Conservation (phyloP, 1,140 invertebrate species). For the Brachionus manjavacas region DNA sequence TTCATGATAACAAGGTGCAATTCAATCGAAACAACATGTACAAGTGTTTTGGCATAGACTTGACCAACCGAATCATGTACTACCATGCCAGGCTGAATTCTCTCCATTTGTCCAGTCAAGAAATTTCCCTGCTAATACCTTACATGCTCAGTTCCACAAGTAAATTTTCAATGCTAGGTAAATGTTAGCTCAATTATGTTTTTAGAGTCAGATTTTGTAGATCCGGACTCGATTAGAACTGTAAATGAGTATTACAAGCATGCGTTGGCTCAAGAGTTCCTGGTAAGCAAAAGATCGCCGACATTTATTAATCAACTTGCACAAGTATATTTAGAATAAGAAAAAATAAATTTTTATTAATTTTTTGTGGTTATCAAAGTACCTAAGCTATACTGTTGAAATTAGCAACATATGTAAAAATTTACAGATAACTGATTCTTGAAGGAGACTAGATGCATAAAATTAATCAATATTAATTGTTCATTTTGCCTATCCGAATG, state of each 20-base stretch:
- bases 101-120: not conserved
- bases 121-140: not conserved
- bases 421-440: not conserved
- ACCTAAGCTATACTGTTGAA: slow-evolving; percentile 6
- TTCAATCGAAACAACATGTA: slow-evolving; percentile 29
- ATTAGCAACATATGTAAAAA: not conserved
- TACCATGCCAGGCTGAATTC: not conserved
- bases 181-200: not conserved
- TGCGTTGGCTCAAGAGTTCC: slow-evolving; percentile 12
- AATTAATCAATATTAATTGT: too few species aligned
- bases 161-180: not conserved
- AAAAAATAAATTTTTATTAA: not conserved
- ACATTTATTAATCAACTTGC: slow-evolving; percentile 4
- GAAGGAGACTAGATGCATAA: too few species aligned
- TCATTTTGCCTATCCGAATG: not conserved
- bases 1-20: not conserved
- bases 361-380: not conserved
- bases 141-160: not conserved
- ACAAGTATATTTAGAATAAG: not conserved
- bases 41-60: not conserved
- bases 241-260: slow-evolving; percentile 37
- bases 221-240: not conserved
- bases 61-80: not conserved
- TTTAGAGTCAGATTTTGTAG: not conserved
- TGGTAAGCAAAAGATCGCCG: not conserved